A percentile compares a stretch with the other conserved stretches of the same genome.
Evolutionary conservation across 2,797 vertebrate species (phyloP).

Genomic region (Myioborus melanocephalus): DNA sequence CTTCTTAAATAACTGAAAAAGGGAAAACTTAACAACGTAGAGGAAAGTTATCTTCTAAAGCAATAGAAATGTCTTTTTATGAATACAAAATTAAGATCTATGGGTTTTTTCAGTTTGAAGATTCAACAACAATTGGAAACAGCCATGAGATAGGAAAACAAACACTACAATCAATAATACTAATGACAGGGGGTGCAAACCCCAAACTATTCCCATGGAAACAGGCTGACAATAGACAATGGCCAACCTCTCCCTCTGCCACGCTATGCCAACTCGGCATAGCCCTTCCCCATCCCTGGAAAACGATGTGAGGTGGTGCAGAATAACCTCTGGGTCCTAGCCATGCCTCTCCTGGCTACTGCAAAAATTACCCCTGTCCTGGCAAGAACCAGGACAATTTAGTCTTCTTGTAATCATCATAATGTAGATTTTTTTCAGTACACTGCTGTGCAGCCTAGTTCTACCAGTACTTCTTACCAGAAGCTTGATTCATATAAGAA

Average conservation of each 20-base stretch:
- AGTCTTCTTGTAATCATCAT: not conserved
- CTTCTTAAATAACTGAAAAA: not conserved
- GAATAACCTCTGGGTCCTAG: not conserved
- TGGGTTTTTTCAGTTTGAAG: not conserved
- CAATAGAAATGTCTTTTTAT: not conserved
- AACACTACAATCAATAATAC: not conserved
- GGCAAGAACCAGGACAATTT: not conserved
- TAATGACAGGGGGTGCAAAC: not conserved
- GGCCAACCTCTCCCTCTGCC: not conserved
- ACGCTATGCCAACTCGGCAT: accelerated
- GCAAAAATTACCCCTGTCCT: not conserved
- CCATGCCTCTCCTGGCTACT: not conserved
- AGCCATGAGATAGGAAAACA: not conserved
- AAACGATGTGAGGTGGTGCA: not conserved
- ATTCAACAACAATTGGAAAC: not conserved
- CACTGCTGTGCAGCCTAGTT: not conserved
- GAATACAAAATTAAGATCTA: not conserved
- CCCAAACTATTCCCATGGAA: accelerated
- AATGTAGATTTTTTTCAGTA: not conserved
- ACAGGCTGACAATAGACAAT: not conserved
- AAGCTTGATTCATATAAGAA: not conserved
- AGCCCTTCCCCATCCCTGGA: not conserved
- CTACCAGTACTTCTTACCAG: not conserved
- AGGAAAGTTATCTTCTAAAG: not conserved
- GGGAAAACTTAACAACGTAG: not conserved